phyloP scores from a whole-genome alignment of 2,888 invertebrate species.

The Sepiola atlantica region DNA sequence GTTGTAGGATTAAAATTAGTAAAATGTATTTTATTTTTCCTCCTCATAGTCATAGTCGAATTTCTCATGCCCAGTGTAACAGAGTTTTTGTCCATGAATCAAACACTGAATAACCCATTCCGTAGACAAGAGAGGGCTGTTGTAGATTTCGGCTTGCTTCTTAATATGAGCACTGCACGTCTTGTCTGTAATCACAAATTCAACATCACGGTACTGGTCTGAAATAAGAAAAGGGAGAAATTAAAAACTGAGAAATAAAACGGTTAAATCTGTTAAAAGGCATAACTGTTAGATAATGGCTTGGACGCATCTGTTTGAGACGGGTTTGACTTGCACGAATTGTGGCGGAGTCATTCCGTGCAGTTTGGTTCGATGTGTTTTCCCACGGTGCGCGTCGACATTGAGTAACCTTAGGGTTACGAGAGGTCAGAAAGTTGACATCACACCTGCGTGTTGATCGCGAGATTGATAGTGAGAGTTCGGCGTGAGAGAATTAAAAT shows the following conservation, averaged over 20 bases:
- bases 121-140: slow-evolving; percentile 81
- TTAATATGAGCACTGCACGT: slow-evolving; percentile 79
- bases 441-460: no score
- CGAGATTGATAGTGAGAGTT: no score
- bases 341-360: no score
- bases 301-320: no score
- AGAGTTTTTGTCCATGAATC: slow-evolving; percentile 79
- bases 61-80: slow-evolving; percentile 61
- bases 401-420: no score
- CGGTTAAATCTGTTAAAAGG: background rate
- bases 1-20: no score
- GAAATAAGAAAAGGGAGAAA: slow-evolving; percentile 49
- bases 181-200: slow-evolving; percentile 79
- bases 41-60: slow-evolving; percentile 63
- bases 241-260: background rate
- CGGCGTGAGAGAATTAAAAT: no score
- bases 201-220: slow-evolving; percentile 54
- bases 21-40: background rate
- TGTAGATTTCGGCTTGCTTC: slow-evolving; percentile 78
- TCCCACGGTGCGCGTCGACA: no score
- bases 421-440: no score
- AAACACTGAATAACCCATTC: slow-evolving; percentile 83
- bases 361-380: no score
- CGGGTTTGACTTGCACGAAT: no score
- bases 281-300: no score